phyloP scores from a whole-genome alignment of 1,140 invertebrate species.

The Listronotus bonariensis region DNA sequence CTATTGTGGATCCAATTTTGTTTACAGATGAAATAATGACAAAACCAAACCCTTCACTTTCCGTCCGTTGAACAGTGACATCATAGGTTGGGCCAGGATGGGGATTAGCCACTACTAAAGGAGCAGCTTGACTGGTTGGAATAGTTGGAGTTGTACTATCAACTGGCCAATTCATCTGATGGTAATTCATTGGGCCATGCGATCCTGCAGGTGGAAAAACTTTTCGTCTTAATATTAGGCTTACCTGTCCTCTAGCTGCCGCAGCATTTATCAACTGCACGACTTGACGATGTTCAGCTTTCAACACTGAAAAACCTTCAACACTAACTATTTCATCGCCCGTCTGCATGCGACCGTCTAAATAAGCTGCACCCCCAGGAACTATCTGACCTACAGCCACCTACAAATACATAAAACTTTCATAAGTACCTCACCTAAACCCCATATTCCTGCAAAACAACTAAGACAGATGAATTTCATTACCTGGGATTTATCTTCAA shows the following conservation, averaged over 20 bases:
- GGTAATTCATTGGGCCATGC: constrained; percentile 26
- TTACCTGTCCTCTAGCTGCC: constrained; percentile 77
- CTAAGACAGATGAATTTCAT: not conserved
- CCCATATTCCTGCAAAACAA: too few species aligned
- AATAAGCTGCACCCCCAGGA: constrained; percentile 86
- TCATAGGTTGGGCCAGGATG: constrained; percentile 73
- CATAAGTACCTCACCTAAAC: not conserved
- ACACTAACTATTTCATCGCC: constrained; percentile 91
- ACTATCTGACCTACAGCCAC: constrained; percentile 95
- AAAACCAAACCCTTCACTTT: constrained; percentile 98
- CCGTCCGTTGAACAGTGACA: constrained; percentile 84
- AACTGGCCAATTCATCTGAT: constrained; percentile 36
- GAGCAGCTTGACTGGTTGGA: constrained; percentile 23
- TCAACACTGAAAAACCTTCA: constrained; percentile 80
- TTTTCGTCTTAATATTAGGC: constrained; percentile 69
- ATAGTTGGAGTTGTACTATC: constrained; percentile 39
- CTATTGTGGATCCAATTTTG: constrained; percentile 91
- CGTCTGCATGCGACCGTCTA: constrained; percentile 82
- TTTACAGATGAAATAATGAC: constrained; percentile 97
- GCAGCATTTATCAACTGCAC: constrained; percentile 88
- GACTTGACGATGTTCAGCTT: constrained; percentile 86
- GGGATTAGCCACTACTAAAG: constrained; percentile 46
- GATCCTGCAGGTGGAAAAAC: constrained; percentile 52
- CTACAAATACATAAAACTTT: constrained; percentile 52
- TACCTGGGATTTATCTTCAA: constrained; percentile 94